A percentile compares a stretch with the other conserved stretches of the same genome.
Conservation (phyloP, 2,113 vertebrate species). For the Desmodus rotundus region DNA sequence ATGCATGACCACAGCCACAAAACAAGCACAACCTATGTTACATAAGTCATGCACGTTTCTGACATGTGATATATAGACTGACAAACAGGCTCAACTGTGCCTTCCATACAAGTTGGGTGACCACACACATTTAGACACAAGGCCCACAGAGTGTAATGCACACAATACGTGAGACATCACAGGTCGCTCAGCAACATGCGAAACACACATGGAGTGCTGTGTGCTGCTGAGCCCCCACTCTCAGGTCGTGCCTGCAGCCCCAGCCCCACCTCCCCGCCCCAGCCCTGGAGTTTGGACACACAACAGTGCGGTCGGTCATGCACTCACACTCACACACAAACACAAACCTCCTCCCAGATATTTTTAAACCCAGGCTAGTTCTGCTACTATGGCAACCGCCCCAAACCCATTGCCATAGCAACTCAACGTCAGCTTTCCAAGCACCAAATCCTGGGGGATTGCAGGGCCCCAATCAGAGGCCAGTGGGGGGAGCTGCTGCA, state of each 20-base stretch:
- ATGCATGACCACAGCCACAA: background rate
- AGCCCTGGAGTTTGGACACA: constrained; percentile 54
- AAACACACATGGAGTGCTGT: background rate
- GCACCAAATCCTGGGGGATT: constrained; percentile 71
- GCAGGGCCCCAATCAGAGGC: constrained; percentile 65
- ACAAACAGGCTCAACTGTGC: background rate
- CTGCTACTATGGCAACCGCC: constrained; percentile 75
- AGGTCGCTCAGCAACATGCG: background rate
- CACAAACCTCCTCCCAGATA: constrained; percentile 76
- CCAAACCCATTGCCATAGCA: constrained; percentile 77
- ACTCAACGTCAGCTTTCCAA: constrained; percentile 76
- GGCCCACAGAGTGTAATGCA: background rate
- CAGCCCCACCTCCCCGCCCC: background rate
- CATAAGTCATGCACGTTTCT: background rate
- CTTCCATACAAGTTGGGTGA: background rate
- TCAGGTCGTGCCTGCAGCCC: background rate
- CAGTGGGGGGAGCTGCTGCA: constrained; percentile 18
- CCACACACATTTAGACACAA: background rate
- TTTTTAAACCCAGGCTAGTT: constrained; percentile 77
- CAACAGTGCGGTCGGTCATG: constrained; percentile 65
- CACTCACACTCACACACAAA: constrained; percentile 76
- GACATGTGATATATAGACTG: background rate
- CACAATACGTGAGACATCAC: background rate
- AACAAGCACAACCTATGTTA: background rate
- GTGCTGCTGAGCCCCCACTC: background rate